A percentile compares a stretch with the other conserved stretches of the same genome.
Evolutionary conservation across 1,140 invertebrate genomes (phyloP).

Genomic region (Drosophila sproati): DNA sequence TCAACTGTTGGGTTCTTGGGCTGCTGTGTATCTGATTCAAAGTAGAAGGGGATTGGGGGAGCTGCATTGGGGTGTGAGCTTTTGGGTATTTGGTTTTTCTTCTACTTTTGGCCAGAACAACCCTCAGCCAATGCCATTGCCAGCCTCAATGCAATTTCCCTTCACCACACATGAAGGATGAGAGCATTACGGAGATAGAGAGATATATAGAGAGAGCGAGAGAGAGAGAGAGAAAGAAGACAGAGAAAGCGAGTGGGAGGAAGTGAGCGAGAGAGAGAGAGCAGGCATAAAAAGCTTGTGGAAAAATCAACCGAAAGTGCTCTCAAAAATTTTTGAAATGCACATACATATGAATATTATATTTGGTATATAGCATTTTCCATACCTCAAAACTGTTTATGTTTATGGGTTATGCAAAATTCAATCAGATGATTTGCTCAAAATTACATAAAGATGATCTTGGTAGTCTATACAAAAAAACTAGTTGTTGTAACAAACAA

Average conservation of each 20-base stretch:
- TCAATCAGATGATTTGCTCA: constrained; percentile 14
- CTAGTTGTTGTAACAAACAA: neutral
- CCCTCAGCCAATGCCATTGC: constrained; percentile 78
- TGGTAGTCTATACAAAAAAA: neutral
- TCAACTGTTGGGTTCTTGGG: constrained; percentile 67
- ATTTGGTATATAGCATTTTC: constrained; percentile 1
- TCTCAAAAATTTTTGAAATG: neutral
- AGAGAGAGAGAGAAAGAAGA: constrained; percentile 8
- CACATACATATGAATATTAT: neutral
- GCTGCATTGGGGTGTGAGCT: constrained; percentile 31
- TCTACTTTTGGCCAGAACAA: constrained; percentile 48
- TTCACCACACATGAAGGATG: constrained; percentile 43
- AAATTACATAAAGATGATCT: neutral
- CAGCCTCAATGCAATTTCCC: constrained; percentile 77
- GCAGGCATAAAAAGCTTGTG: constrained; percentile 34
- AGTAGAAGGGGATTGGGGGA: neutral
- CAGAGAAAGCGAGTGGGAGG: constrained; percentile 20
- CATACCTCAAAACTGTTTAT: constrained; percentile 26
- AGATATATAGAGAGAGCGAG: neutral
- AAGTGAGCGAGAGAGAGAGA: neutral
- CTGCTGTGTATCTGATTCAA: constrained; percentile 9
- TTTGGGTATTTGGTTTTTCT: constrained; percentile 30
- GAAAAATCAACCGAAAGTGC: constrained; percentile 13
- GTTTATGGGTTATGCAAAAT: constrained; percentile 40
- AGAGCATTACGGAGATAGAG: constrained; percentile 8